These are phyloP conservation scores for Haemorhous mexicanus DNA, from an alignment of 2,113 vertebrate genomes.

Conservation along the genomic window DNA sequence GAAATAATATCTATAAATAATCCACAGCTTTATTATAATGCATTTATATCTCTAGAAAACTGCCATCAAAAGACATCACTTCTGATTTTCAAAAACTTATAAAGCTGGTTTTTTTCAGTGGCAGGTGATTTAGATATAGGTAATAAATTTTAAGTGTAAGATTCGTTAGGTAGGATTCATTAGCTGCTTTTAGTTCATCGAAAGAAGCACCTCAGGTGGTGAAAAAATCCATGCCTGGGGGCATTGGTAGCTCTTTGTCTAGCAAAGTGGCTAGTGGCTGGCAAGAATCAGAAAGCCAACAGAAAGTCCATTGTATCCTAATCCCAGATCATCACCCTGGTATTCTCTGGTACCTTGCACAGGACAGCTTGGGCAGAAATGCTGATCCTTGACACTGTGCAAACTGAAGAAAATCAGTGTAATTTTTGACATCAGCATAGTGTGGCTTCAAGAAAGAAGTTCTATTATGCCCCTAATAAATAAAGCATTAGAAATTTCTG, in stretches of 20 bases:
- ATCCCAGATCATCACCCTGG: rapidly evolving
- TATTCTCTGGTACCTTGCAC: not conserved
- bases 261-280: not conserved
- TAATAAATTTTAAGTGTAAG: not conserved
- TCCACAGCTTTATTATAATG: not conserved
- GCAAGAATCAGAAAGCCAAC: not conserved
- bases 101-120: not conserved
- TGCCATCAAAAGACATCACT: not conserved
- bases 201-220: not conserved
- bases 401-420: not conserved
- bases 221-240: not conserved
- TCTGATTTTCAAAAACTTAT: not conserved
- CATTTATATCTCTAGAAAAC: not conserved
- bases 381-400: rapidly evolving
- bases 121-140: not conserved
- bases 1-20: not conserved
- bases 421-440: not conserved
- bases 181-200: not conserved
- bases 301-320: rapidly evolving
- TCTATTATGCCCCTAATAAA: rapidly evolving
- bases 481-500: not conserved
- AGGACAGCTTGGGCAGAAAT: not conserved
- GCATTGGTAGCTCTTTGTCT: not conserved
- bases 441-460: not conserved
- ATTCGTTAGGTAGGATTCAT: not conserved